These are phyloP conservation scores for Halisarca cf. caerulea DNA, from an alignment of 37 sponge, comb jelly and placozoan genomes.

Conservation along the genomic window DNA sequence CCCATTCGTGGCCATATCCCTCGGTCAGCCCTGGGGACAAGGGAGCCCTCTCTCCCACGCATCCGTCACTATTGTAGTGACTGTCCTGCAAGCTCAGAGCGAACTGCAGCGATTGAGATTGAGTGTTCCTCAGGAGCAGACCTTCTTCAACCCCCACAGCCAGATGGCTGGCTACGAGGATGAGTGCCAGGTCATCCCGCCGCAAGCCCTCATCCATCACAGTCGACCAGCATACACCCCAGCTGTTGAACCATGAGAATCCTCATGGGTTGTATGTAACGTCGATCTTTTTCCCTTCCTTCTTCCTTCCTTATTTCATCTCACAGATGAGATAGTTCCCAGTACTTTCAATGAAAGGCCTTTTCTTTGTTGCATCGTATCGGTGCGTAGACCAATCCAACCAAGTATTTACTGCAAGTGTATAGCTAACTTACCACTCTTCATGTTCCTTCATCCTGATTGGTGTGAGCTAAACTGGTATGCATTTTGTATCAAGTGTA, in stretches of 20 bases:
- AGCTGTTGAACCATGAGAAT: constrained; percentile 1
- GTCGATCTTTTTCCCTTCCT: too few species aligned
- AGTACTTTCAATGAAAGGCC: constrained; percentile 10
- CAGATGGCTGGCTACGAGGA: background rate
- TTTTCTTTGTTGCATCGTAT: too few species aligned
- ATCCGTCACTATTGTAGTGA: constrained; percentile 57
- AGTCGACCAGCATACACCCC: background rate
- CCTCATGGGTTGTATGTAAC: constrained; percentile 15
- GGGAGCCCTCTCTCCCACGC: constrained; percentile 60
- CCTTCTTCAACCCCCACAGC: background rate
- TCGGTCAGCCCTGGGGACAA: constrained; percentile 85
- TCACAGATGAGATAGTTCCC: background rate
- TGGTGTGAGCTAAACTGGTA: too few species aligned
- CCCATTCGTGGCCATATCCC: constrained; percentile 58
- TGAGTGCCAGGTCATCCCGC: background rate
- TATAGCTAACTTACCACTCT: too few species aligned
- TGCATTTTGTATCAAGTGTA: too few species aligned
- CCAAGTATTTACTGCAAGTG: too few species aligned
- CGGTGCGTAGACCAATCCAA: too few species aligned
- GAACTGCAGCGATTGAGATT: constrained; percentile 46
- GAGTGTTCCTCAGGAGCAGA: background rate
- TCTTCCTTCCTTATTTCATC: too few species aligned
- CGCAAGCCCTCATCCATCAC: background rate
- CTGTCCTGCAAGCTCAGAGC: constrained; percentile 44
- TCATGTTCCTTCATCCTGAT: too few species aligned